Percentiles rank a stretch among this genome's conserved stretches.
Conservation (phyloP, 2,888 invertebrate species). For the Hypsopygia costalis region DNA sequence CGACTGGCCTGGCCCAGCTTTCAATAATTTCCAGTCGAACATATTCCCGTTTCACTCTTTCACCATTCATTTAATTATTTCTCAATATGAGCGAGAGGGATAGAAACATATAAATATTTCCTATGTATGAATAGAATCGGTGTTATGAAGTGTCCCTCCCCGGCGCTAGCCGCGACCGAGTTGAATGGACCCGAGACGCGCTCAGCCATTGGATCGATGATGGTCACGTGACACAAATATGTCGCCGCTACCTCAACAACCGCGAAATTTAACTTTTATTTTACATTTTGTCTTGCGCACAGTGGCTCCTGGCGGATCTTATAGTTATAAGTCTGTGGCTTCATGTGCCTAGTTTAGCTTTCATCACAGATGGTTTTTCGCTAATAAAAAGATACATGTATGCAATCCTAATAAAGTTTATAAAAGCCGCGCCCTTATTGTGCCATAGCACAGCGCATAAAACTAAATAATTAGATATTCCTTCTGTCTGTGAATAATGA, state of each 20-base stretch:
- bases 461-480: no score
- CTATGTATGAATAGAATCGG: conserved; percentile 76
- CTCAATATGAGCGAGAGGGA: conserved; percentile 68
- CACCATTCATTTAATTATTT: conserved; percentile 77
- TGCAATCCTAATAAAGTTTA: no score
- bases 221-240: conserved; percentile 72
- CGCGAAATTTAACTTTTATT: conserved; percentile 42
- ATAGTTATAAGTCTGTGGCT: no score
- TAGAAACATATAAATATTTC: conserved; percentile 68
- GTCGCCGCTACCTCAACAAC: conserved; percentile 39
- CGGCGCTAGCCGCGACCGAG: conserved; percentile 63
- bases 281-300: not conserved
- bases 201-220: conserved; percentile 80
- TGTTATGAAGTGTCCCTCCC: conserved; percentile 72
- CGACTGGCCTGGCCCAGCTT: conserved; percentile 71
- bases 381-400: no score
- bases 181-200: conserved; percentile 81
- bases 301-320: no score
- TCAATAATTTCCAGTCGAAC: conserved; percentile 77
- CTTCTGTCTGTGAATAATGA: no score
- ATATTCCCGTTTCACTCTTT: conserved; percentile 72
- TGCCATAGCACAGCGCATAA: no score
- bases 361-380: no score
- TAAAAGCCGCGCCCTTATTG: no score
- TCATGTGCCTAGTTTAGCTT: no score